Evolutionary conservation across 1,140 invertebrate genomes (phyloP).

Genomic region (Drosophila parvula): DNA sequence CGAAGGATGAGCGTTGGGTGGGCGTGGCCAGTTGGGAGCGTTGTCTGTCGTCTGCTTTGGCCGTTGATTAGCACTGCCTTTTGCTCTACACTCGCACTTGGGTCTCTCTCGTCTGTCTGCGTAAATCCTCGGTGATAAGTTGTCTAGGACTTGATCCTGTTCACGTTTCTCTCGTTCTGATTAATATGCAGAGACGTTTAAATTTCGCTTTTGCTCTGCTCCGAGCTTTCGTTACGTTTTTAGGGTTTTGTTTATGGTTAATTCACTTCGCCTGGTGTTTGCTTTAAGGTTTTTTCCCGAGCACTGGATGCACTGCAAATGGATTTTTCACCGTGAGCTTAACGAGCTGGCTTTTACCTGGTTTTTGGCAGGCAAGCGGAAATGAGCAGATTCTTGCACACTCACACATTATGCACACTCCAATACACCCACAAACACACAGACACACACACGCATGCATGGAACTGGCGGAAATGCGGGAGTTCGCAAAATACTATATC

Average conservation of each 20-base stretch:
- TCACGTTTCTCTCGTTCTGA: constrained; percentile 45
- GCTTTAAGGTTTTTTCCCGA: constrained; percentile 49
- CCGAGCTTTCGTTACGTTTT: constrained; percentile 16
- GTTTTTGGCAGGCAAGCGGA: constrained; percentile 46
- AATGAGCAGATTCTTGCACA: constrained; percentile 57
- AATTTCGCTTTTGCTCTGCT: constrained; percentile 66
- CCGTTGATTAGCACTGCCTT: constrained; percentile 70
- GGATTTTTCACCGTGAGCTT: constrained; percentile 34
- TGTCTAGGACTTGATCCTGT: constrained; percentile 57
- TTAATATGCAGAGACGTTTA: constrained; percentile 81
- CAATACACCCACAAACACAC: constrained; percentile 23
- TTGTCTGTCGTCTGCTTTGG: constrained; percentile 43
- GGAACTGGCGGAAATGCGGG: constrained; percentile 47
- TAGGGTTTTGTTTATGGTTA: constrained; percentile 46
- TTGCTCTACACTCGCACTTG: constrained; percentile 30
- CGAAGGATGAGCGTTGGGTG: constrained; percentile 10
- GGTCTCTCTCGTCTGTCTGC: constrained; percentile 14
- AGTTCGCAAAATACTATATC: constrained; percentile 25
- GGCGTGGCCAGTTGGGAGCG: constrained; percentile 19
- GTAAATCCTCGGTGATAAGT: constrained; percentile 77
- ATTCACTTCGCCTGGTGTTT: constrained; percentile 47
- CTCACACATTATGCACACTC: constrained; percentile 33
- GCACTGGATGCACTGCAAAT: constrained; percentile 55
- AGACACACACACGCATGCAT: constrained; percentile 13
- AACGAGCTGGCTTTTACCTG: constrained; percentile 47